Evolutionary conservation across 2,113 vertebrate species (phyloP).

Genomic region (Ardeotis arabs): DNA sequence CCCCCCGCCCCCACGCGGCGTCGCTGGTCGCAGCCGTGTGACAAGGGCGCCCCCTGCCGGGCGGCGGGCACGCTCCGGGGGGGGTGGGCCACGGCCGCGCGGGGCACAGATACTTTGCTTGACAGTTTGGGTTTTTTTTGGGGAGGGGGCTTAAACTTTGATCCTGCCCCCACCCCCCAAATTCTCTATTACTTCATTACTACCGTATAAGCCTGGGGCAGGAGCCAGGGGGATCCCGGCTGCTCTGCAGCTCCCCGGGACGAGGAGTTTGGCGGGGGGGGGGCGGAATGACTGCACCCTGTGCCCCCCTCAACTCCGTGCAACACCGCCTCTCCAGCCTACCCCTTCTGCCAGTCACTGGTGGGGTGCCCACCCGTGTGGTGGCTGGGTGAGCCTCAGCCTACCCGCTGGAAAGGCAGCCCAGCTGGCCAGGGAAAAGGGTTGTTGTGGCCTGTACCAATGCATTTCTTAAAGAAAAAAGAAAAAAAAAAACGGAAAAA

Average conservation of each 20-base stretch:
- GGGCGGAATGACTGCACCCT: not conserved
- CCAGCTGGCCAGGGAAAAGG: too few species aligned
- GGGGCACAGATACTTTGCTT: too few species aligned
- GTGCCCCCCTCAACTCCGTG: not conserved
- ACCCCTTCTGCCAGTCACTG: not conserved
- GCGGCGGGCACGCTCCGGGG: too few species aligned
- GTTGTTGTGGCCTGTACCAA: not conserved
- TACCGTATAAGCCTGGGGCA: too few species aligned
- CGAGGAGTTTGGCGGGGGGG: too few species aligned
- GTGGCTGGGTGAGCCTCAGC: not conserved
- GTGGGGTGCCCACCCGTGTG: not conserved
- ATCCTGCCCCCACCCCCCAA: not conserved
- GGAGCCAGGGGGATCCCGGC: not conserved
- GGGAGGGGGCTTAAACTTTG: not conserved
- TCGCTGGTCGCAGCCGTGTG: not conserved
- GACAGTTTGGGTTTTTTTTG: not conserved
- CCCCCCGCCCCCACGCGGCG: too few species aligned
- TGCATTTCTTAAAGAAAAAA: not conserved
- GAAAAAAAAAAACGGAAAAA: not conserved
- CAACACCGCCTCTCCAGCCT: not conserved
- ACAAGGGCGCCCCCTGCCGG: conserved; percentile 71
- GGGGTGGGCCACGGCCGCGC: too few species aligned
- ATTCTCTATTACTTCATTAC: rapidly evolving
- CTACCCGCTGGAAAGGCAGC: not conserved
- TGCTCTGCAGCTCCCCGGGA: not conserved